Evolutionary conservation across 2,113 vertebrate species (phyloP).

Genomic region (Solea solea): DNA sequence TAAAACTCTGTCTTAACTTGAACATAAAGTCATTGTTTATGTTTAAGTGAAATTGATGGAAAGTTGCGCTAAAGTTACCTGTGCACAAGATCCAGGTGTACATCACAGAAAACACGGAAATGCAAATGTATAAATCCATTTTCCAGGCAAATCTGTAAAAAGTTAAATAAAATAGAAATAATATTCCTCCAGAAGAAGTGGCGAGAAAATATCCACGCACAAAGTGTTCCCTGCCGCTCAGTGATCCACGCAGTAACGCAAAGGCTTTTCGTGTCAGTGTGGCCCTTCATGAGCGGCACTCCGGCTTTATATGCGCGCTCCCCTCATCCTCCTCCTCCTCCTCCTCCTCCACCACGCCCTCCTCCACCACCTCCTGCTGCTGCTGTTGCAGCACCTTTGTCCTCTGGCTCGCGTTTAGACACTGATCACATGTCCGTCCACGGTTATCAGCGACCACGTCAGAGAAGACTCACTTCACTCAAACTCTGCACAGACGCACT

Average conservation of each 20-base stretch:
- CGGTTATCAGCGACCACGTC: too few relatives aligned
- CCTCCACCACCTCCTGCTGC: too few relatives aligned
- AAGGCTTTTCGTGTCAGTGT: slow-evolving; percentile 40
- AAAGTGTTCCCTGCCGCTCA: background rate
- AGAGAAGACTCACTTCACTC: too few relatives aligned
- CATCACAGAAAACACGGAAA: slow-evolving; percentile 84
- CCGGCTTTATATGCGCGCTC: slow-evolving; percentile 68
- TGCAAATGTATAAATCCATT: slow-evolving; percentile 86
- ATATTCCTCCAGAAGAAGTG: slow-evolving; percentile 52
- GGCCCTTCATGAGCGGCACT: slow-evolving; percentile 60
- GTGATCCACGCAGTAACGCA: slow-evolving; percentile 4
- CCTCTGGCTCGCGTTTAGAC: slow-evolving; percentile 84
- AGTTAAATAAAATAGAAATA: background rate
- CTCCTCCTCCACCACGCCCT: slow-evolving; percentile 31
- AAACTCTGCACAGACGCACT: too few relatives aligned
- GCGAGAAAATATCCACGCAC: background rate
- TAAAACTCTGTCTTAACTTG: too few relatives aligned
- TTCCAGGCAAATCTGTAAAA: background rate
- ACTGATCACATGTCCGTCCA: slow-evolving; percentile 65
- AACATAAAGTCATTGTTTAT: too few relatives aligned
- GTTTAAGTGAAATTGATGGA: background rate
- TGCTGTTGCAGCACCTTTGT: slow-evolving; percentile 79
- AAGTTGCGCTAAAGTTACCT: slow-evolving; percentile 63
- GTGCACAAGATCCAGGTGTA: slow-evolving; percentile 64
- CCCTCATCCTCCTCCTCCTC: slow-evolving; percentile 10